Evolutionary conservation across 2,888 invertebrate genomes (phyloP).

Genomic region (Heliconius ethilla): DNA sequence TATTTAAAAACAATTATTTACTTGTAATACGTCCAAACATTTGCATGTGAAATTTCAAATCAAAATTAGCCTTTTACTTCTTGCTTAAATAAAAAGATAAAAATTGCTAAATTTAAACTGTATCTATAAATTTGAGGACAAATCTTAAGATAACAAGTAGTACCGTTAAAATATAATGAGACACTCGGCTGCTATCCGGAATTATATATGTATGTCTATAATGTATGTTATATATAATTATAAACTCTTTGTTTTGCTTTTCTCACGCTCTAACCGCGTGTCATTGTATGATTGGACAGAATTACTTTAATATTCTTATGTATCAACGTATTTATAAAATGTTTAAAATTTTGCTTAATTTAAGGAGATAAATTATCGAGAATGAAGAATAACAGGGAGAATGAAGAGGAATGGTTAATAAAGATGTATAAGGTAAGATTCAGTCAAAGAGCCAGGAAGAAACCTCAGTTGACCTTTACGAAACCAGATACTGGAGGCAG

Average conservation of each 20-base stretch:
- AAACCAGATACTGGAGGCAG: too few relatives aligned
- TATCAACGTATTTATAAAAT: neutral
- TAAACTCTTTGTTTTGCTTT: neutral
- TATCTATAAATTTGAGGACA: neutral
- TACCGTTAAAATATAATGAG: slow-evolving; percentile 7
- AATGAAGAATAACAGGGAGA: too few relatives aligned
- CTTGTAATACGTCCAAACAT: neutral
- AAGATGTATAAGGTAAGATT: too few relatives aligned
- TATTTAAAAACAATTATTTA: neutral
- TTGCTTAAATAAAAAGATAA: neutral
- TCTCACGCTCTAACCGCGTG: neutral
- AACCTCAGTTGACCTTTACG: too few relatives aligned
- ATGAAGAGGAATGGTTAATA: too few relatives aligned
- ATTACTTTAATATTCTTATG: neutral
- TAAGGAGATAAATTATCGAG: neutral
- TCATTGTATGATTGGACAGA: slow-evolving; percentile 1
- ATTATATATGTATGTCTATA: neutral
- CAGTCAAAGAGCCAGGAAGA: too few relatives aligned
- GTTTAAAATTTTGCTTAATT: neutral
- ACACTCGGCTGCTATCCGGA: neutral
- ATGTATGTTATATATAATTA: neutral
- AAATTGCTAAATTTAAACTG: neutral
- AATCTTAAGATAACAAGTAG: neutral
- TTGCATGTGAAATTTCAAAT: neutral
- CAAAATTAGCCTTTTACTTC: neutral